These are phyloP conservation scores for Stratiolaelaps scimitus DNA, from an alignment of 1,140 invertebrate genomes.

Conservation along the genomic window DNA sequence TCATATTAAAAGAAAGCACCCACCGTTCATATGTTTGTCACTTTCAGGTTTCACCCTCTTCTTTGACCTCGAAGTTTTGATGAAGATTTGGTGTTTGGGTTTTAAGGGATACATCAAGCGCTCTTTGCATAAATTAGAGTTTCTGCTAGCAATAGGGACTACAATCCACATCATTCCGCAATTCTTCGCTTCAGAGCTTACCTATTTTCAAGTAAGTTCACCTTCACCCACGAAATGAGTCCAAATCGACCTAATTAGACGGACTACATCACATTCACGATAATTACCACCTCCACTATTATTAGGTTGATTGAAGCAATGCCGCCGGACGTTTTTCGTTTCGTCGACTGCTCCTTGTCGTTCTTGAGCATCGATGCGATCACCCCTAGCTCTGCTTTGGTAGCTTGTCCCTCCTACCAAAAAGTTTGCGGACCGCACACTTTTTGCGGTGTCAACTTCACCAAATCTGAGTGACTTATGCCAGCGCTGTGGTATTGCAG, in stretches of 20 bases:
- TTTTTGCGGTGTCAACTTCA: no score
- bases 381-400: no score
- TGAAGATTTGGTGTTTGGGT: conserved; percentile 96
- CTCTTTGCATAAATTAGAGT: conserved; percentile 95
- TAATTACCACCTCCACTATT: neutral
- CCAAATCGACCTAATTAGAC: conserved; percentile 17
- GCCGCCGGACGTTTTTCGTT: no score
- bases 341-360: no score
- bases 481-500: no score
- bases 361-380: no score
- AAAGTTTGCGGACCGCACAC: no score
- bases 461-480: no score
- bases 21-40: conserved; percentile 24
- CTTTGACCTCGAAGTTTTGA: conserved; percentile 82
- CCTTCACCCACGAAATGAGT: conserved; percentile 8
- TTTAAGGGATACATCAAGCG: conserved; percentile 86
- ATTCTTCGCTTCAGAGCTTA: conserved; percentile 80
- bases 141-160: conserved; percentile 84
- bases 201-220: conserved; percentile 75
- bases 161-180: conserved; percentile 81
- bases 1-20: conserved; percentile 26
- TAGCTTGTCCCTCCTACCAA: no score
- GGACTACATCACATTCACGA: conserved; percentile 26
- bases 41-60: conserved; percentile 75
- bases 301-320: no score